phyloP scores from a whole-genome alignment of 2,797 vertebrate species.

The Melanotaenia pygmaea region DNA sequence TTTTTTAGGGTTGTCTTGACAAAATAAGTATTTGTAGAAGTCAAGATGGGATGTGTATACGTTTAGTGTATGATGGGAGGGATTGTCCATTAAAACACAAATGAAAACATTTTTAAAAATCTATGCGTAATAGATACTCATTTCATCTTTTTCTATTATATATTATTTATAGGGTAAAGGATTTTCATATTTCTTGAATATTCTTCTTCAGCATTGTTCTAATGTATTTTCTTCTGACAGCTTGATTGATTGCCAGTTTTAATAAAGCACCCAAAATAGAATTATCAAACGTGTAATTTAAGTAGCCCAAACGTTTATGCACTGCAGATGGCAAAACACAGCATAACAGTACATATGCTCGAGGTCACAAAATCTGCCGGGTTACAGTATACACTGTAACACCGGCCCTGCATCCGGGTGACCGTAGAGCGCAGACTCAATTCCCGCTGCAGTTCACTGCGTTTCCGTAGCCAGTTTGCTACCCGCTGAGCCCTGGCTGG shows the following conservation, averaged over 20 bases:
- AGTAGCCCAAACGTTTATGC: neutral
- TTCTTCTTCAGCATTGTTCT: neutral
- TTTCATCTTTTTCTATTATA: neutral
- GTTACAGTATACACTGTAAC: slow-evolving; percentile 39
- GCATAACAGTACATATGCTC: neutral
- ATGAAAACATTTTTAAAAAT: neutral
- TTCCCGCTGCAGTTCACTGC: slow-evolving; percentile 74
- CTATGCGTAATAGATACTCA: neutral
- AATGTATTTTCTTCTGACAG: neutral
- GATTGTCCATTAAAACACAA: neutral
- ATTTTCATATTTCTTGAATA: neutral
- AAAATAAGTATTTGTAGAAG: neutral
- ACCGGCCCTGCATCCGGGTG: slow-evolving; percentile 75
- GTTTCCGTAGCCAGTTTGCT: slow-evolving; percentile 82
- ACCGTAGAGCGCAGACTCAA: slow-evolving; percentile 75
- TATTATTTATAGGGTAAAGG: neutral
- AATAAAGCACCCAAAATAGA: neutral
- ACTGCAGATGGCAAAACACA: neutral
- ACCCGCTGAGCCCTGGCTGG: slow-evolving; percentile 68
- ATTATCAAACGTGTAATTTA: neutral
- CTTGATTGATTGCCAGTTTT: neutral
- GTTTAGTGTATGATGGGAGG: neutral
- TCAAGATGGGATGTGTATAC: neutral
- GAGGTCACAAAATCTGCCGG: slow-evolving; percentile 22
- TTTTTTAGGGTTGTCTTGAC: neutral